Conservation (phyloP, 2,888 invertebrate genomes). For the Stenichneumon culpator region DNA sequence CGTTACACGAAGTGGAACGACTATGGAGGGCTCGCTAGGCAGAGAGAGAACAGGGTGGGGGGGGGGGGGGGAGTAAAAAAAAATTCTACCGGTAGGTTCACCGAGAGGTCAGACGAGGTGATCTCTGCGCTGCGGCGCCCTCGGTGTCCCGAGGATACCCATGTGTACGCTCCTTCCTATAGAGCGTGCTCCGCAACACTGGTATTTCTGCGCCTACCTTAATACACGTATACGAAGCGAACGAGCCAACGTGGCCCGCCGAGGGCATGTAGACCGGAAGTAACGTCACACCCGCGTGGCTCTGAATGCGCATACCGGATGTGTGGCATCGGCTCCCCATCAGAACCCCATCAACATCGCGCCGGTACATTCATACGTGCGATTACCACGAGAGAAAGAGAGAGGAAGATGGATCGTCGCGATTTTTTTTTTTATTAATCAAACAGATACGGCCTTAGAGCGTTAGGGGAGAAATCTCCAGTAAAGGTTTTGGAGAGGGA, state of each 20-base stretch:
- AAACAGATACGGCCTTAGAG: conserved; percentile 19
- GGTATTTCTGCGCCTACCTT: conserved; percentile 15
- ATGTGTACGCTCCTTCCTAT: conserved; percentile 46
- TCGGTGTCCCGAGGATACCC: conserved; percentile 75
- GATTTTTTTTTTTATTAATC: conserved; percentile 37
- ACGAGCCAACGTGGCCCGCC: conserved; percentile 74
- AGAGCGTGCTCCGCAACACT: background rate
- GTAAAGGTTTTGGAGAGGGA: background rate
- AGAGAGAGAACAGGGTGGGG: conserved; percentile 62
- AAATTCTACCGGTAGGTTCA: conserved; percentile 83
- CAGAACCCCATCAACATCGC: conserved; percentile 84
- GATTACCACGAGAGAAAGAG: conserved; percentile 51
- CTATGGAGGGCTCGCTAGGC: conserved; percentile 50
- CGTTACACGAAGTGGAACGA: conserved; percentile 69
- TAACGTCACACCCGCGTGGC: conserved; percentile 85
- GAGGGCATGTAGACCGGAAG: conserved; percentile 85
- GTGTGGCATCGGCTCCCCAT: conserved; percentile 85
- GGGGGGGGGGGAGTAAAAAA: conserved; percentile 73
- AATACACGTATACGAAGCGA: conserved; percentile 46
- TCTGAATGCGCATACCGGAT: conserved; percentile 86
- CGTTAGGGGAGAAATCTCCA: conserved; percentile 33
- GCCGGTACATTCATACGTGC: conserved; percentile 66
- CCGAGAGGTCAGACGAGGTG: conserved; percentile 83
- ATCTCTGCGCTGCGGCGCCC: conserved; percentile 78
- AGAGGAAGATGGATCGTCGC: conserved; percentile 31